Base-by-base conservation (phyloP, 2,888 invertebrate species). In the Macrophya alboannulata region DNA sequence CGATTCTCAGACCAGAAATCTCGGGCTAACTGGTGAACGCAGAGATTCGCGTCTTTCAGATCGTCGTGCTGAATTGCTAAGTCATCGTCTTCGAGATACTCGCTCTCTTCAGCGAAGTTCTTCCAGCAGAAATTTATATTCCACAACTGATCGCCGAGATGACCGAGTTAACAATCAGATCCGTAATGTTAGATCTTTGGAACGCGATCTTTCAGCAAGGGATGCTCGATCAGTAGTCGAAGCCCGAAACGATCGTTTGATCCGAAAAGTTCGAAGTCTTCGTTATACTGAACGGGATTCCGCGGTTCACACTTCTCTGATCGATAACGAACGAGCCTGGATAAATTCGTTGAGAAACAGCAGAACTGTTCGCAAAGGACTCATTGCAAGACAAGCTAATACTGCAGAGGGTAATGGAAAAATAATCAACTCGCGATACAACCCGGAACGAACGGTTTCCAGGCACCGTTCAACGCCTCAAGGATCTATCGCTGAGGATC, bases 251-350 rank as follows among this genome's bases (percentile, higher is more conserved):
- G 62, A 81, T 17, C 48, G 77, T 48, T 37, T 51, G 55, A 17
- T 55, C 43, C 59, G 51, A 81, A 37, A 21, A 59, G 62, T 81
- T 59, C 81, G 43, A 15, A 81, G 81, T 9, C 4, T 62, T 12
- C 79, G 79, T 21, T 81, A 43, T 12, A 81, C 79, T 31, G 43
- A 62, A 21, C 79, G 37, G 17, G 37, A 45, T 79, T n/a, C 79
- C 9, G 25, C 31, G n/a, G 55, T 55, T 37, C 77, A 21, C 48
- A 37, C 31, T 17, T 31, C 31, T 17, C 51, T 48, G 3, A 77
- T 51, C 8, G n/a, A 51, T 1, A 48, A 25, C 17, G 76, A 77
- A 31, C 76, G 51, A 8, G 48, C 5, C 31, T 51, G 51, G 77
- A 77, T 51, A 37, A 51, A 48, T 51, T 77, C 77, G 6, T 31